A percentile compares a stretch with the other conserved stretches of the same genome.
Conservation (phyloP, 2,888 invertebrate species). For the Petrophora chlorosata region DNA sequence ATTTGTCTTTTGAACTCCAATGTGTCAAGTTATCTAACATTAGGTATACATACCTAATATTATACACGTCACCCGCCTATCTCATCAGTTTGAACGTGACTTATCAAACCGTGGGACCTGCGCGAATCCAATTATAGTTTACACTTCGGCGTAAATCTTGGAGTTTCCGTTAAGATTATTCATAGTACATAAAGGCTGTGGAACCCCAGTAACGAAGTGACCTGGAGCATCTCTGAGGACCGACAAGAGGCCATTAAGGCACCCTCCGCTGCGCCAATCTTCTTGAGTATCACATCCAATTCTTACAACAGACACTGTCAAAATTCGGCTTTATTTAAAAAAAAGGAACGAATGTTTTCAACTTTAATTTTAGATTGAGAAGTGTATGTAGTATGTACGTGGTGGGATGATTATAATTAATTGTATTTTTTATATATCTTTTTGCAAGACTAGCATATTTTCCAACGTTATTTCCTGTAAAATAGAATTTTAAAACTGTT, state of each 20-base stretch:
- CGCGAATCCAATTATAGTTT: conserved; percentile 45
- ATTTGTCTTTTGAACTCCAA: too few relatives aligned
- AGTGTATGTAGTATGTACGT: not conserved
- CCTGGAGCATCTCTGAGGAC: conserved; percentile 74
- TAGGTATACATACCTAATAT: too few relatives aligned
- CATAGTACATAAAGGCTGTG: conserved; percentile 70
- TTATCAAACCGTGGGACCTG: not conserved
- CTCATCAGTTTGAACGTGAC: not conserved
- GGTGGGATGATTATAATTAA: too few relatives aligned
- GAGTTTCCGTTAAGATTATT: conserved; percentile 64
- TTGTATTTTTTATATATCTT: too few relatives aligned
- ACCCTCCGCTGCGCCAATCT: conserved; percentile 74
- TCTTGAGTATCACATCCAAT: conserved; percentile 75
- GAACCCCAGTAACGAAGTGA: conserved; percentile 81
- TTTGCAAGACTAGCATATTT: too few relatives aligned
- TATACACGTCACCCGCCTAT: too few relatives aligned
- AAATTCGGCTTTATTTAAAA: conserved; percentile 52
- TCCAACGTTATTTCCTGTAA: not conserved
- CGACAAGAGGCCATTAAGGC: conserved; percentile 80
- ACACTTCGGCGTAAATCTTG: conserved; percentile 40
- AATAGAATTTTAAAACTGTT: too few relatives aligned
- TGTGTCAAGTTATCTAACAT: too few relatives aligned
- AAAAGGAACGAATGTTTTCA: conserved; percentile 11
- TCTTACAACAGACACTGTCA: conserved; percentile 58
- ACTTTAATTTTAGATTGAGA: conserved; percentile 5